phyloP scores from a whole-genome alignment of 2,113 vertebrate species.

The Bagarius yarrelli region DNA sequence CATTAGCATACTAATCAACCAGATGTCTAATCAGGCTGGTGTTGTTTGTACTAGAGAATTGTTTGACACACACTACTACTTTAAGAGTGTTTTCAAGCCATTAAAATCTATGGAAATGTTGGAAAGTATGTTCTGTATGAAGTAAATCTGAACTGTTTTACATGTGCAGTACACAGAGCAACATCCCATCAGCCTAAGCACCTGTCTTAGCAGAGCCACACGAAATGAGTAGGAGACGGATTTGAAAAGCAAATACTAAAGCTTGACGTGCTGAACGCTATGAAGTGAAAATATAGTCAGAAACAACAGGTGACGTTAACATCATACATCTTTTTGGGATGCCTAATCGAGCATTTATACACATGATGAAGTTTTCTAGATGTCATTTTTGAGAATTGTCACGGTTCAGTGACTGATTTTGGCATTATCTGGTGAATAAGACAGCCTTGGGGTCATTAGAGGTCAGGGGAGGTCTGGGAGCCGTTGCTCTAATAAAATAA shows the following conservation, averaged over 20 bases:
- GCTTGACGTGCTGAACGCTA: background rate
- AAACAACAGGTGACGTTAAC: background rate
- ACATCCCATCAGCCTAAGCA: background rate
- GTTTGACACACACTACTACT: background rate
- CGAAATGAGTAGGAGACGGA: background rate
- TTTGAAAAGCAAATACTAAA: background rate
- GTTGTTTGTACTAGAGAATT: background rate
- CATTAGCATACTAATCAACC: background rate
- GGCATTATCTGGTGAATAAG: too few species aligned
- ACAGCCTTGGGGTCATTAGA: too few species aligned
- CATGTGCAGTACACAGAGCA: background rate
- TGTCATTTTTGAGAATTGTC: background rate
- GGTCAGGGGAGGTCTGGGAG: too few species aligned
- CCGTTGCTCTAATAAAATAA: too few species aligned
- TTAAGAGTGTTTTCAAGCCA: background rate
- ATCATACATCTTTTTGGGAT: too few species aligned
- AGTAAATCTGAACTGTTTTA: background rate
- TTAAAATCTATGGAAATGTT: background rate
- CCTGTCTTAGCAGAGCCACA: background rate
- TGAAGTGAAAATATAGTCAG: conserved; percentile 7
- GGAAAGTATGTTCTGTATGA: too few species aligned
- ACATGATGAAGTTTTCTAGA: too few species aligned
- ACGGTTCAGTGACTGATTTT: too few species aligned
- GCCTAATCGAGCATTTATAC: too few species aligned
- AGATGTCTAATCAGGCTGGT: background rate